Conservation (phyloP, 2,888 invertebrate genomes). For the Azorinus chamasolen region DNA sequence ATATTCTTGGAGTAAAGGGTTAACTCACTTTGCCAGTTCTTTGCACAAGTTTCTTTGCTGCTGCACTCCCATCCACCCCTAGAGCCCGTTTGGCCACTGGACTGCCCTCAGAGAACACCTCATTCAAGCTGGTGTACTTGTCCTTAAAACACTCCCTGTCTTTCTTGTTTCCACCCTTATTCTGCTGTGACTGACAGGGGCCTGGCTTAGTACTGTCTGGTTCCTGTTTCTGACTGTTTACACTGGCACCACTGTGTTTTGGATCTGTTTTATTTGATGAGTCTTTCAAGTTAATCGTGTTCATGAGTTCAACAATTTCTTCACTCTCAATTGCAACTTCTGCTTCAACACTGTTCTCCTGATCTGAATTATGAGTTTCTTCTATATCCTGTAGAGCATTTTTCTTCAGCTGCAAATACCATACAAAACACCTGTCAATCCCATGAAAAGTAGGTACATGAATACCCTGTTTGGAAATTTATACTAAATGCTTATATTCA, state of each 20-base stretch:
- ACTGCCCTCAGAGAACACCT: constrained; percentile 67
- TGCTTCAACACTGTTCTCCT: constrained; percentile 62
- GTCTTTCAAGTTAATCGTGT: too few relatives aligned
- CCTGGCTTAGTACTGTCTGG: not conserved
- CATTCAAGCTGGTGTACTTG: constrained; percentile 68
- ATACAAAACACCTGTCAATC: too few relatives aligned
- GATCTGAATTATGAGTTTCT: constrained; percentile 15
- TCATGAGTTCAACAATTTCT: constrained; percentile 52
- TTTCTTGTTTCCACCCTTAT: constrained; percentile 8
- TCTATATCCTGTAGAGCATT: constrained; percentile 69
- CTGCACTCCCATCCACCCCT: constrained; percentile 35
- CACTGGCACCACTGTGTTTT: not conserved
- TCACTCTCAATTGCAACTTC: constrained; percentile 76
- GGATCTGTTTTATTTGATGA: not conserved
- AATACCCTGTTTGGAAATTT: too few relatives aligned
- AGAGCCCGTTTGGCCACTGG: constrained; percentile 69
- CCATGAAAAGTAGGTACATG: not conserved
- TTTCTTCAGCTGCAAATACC: constrained; percentile 68
- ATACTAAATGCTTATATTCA: too few relatives aligned
- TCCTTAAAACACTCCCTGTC: constrained; percentile 26
- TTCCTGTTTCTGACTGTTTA: constrained; percentile 1
- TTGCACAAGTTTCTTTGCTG: constrained; percentile 84
- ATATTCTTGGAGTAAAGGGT: too few relatives aligned
- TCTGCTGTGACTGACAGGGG: not conserved
- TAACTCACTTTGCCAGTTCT: constrained; percentile 85